Percentiles rank a stretch among this genome's conserved stretches.
Evolutionary conservation across 2,797 vertebrate genomes (phyloP).

Genomic region (Chelonia mydas): DNA sequence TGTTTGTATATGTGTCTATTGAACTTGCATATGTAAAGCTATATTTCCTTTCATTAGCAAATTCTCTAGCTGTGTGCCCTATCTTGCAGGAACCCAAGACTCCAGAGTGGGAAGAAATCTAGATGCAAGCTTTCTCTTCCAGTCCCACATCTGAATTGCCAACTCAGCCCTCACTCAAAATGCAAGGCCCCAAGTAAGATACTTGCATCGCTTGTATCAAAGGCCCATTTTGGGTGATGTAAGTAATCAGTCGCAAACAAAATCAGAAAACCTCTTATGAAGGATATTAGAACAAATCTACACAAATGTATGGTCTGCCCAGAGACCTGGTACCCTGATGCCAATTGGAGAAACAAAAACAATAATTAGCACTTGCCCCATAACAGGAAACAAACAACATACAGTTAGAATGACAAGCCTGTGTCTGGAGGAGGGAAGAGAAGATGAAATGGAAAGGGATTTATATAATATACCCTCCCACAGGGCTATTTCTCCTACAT

Average conservation of each 20-base stretch:
- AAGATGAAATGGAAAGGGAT: not conserved
- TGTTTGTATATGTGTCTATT: not conserved
- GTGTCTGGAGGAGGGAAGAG: not conserved
- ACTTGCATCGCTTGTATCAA: not conserved
- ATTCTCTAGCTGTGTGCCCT: not conserved
- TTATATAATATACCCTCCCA: not conserved
- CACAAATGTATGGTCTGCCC: not conserved
- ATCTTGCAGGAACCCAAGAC: not conserved
- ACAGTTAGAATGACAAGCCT: not conserved
- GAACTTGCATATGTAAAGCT: not conserved
- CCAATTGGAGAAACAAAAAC: not conserved
- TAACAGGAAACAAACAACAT: rapidly evolving
- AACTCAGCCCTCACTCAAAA: not conserved
- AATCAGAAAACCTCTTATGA: not conserved
- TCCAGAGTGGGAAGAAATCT: not conserved
- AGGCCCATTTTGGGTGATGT: not conserved
- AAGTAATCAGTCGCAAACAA: not conserved
- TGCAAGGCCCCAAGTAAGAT: not conserved
- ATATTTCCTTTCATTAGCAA: not conserved
- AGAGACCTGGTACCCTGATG: not conserved
- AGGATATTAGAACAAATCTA: not conserved
- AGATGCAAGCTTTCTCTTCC: not conserved
- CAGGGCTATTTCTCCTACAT: not conserved
- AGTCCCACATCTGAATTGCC: not conserved
- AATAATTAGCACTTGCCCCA: not conserved